Percentiles rank a stretch among this genome's conserved stretches.
Conservation (phyloP, 1,140 invertebrate species). For the Panonychus citri region DNA sequence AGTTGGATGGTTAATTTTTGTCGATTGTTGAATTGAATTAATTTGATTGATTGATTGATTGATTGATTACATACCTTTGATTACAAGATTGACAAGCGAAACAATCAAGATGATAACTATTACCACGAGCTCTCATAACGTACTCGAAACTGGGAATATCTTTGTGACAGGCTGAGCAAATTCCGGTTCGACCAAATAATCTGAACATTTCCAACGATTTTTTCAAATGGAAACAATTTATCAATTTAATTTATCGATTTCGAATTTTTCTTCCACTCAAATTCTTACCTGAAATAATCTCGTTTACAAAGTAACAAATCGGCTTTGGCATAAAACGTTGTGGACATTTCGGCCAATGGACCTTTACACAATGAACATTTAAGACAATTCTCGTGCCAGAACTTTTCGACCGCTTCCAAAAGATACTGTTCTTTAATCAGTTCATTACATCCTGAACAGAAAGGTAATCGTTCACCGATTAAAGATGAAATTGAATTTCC, state of each 20-base stretch:
- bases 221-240: too few relatives aligned
- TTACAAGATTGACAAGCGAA: constrained; percentile 90
- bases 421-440: constrained; percentile 26
- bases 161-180: constrained; percentile 77
- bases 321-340: constrained; percentile 69
- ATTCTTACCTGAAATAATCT: constrained; percentile 68
- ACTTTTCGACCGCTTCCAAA: constrained; percentile 46
- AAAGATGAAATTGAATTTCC: not conserved
- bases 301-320: constrained; percentile 76
- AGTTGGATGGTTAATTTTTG: too few relatives aligned
- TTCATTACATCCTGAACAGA: constrained; percentile 29
- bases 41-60: too few relatives aligned
- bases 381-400: constrained; percentile 83
- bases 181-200: constrained; percentile 23
- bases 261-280: not conserved
- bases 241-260: too few relatives aligned
- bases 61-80: constrained; percentile 46
- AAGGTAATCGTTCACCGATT: constrained; percentile 2
- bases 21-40: too few relatives aligned
- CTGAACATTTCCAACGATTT: too few relatives aligned
- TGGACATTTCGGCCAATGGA: constrained; percentile 68
- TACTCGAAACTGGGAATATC: constrained; percentile 87
- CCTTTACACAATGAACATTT: constrained; percentile 83
- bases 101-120: constrained; percentile 86
- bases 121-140: constrained; percentile 81